A percentile compares a stretch with the other conserved stretches of the same genome.
These are phyloP conservation scores for Colletes collaris DNA, from an alignment of 2,888 invertebrate genomes.

Conservation along the genomic window DNA sequence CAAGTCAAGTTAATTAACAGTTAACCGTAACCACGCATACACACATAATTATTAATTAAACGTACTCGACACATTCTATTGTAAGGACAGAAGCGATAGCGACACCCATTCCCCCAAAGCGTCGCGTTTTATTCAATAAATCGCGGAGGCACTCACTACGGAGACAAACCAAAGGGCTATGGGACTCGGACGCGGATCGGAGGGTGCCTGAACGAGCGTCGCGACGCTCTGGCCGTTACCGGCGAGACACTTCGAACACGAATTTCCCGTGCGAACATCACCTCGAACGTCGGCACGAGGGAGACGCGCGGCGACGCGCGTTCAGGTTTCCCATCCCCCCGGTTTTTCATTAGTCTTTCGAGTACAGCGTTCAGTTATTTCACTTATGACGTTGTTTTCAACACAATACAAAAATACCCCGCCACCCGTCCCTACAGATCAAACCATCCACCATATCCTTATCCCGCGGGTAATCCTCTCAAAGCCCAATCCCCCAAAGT, in stretches of 20 bases:
- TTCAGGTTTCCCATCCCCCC: slow-evolving; percentile 68
- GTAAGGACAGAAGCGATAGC: slow-evolving; percentile 67
- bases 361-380: slow-evolving; percentile 82
- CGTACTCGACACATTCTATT: slow-evolving; percentile 71
- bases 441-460: slow-evolving; percentile 63
- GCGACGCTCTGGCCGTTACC: slow-evolving; percentile 6
- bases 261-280: not conserved
- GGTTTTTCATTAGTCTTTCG: slow-evolving; percentile 79
- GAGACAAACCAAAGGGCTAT: slow-evolving; percentile 72
- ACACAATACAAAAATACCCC: slow-evolving; percentile 80
- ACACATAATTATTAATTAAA: slow-evolving; percentile 76
- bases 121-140: slow-evolving; percentile 72
- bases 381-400: slow-evolving; percentile 82
- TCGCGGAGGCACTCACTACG: slow-evolving; percentile 83
- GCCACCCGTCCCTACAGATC: slow-evolving; percentile 68
- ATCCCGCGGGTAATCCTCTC: slow-evolving; percentile 63
- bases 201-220: slow-evolving; percentile 73
- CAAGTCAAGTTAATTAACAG: slow-evolving; percentile 77
- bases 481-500: slow-evolving; percentile 71
- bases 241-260: not conserved
- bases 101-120: slow-evolving; percentile 43
- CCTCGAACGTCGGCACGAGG: not conserved
- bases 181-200: slow-evolving; percentile 81
- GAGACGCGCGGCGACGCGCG: slow-evolving; percentile 61
- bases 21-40: slow-evolving; percentile 72